These are phyloP conservation scores for Julus scanicus DNA, from an alignment of 2,888 invertebrate genomes.

Conservation along the genomic window DNA sequence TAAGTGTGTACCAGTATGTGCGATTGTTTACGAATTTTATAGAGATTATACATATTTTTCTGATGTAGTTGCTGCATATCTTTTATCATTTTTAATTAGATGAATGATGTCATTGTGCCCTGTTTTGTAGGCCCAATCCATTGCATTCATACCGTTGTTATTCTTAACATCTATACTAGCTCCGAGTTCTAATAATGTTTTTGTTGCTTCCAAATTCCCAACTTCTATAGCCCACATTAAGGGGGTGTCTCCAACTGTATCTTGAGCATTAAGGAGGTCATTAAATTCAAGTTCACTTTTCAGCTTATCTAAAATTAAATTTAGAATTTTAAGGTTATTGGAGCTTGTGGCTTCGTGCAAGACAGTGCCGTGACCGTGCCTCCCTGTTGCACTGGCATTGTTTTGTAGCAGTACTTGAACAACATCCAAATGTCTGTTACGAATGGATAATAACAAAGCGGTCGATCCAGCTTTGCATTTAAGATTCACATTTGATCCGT, in stretches of 20 bases:
- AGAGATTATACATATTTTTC: too few relatives aligned
- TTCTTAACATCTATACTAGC: background rate
- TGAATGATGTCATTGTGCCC: background rate
- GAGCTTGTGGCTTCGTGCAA: background rate
- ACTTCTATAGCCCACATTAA: background rate
- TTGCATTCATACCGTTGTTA: background rate
- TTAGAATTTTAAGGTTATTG: background rate
- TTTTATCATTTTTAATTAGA: too few relatives aligned
- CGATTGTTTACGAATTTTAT: too few relatives aligned
- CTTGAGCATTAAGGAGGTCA: background rate
- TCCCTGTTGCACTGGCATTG: background rate
- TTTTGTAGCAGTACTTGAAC: background rate
- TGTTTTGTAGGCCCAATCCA: constrained; percentile 44
- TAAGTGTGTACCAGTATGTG: too few relatives aligned
- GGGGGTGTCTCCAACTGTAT: constrained; percentile 20
- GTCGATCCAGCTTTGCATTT: constrained; percentile 70
- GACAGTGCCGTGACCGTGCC: background rate
- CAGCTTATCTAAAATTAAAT: background rate
- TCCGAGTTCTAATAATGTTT: background rate
- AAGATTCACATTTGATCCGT: constrained; percentile 76
- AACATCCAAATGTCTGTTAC: background rate
- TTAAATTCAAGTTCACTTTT: constrained; percentile 66
- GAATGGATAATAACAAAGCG: background rate
- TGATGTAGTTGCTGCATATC: too few relatives aligned
- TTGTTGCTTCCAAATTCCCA: constrained; percentile 32